These are phyloP conservation scores for Cairina moschata DNA, from an alignment of 2,113 vertebrate species.

Conservation along the genomic window DNA sequence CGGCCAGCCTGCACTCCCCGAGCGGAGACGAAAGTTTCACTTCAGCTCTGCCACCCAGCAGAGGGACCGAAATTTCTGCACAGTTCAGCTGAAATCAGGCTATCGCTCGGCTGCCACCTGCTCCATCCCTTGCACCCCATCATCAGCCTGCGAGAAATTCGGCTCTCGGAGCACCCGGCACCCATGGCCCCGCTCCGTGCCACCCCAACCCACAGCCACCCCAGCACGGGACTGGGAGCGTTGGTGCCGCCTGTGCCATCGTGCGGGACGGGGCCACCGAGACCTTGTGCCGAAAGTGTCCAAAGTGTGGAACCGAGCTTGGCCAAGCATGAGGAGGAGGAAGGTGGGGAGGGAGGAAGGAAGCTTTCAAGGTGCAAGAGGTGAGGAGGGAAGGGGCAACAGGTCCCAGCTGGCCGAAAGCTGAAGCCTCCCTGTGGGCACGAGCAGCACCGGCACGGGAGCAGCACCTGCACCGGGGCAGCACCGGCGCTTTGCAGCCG, in stretches of 20 bases:
- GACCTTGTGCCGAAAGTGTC: too few species aligned
- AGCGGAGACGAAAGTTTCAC: background rate
- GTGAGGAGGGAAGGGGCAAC: background rate
- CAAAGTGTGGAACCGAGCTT: background rate
- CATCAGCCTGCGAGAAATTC: background rate
- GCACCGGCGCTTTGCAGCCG: fast-evolving
- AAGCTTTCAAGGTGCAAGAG: background rate
- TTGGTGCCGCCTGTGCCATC: too few species aligned
- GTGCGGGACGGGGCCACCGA: too few species aligned
- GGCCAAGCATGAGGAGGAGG: background rate
- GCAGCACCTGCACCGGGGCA: too few species aligned
- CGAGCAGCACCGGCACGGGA: background rate
- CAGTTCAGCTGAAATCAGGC: background rate
- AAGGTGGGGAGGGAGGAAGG: background rate
- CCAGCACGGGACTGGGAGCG: too few species aligned
- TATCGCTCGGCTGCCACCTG: background rate
- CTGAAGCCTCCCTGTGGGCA: fast-evolving
- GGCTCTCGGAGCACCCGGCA: too few species aligned
- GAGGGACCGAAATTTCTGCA: background rate
- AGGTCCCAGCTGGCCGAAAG: background rate
- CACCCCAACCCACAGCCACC: too few species aligned
- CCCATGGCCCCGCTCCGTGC: too few species aligned
- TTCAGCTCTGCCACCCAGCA: background rate
- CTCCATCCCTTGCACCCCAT: background rate
- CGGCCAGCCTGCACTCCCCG: background rate